These are phyloP conservation scores for Portevinia maculata DNA, from an alignment of 2,888 invertebrate genomes.

Conservation along the genomic window DNA sequence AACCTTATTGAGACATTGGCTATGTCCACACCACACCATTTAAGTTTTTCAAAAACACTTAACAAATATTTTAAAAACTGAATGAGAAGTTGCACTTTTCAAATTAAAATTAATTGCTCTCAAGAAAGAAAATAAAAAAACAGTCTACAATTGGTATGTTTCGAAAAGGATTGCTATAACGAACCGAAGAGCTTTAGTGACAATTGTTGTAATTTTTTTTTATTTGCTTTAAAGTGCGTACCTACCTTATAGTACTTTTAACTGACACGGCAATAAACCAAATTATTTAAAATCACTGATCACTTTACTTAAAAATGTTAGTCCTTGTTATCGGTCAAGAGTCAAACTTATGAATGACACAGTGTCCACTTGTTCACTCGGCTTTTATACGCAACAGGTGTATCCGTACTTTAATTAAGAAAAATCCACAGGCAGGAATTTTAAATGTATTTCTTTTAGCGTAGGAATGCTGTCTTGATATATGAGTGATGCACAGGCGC, in stretches of 20 bases:
- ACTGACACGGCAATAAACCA: slow-evolving; percentile 39
- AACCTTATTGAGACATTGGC: slow-evolving; percentile 16
- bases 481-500: slow-evolving; percentile 50
- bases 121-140: too few species aligned
- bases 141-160: too few species aligned
- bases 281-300: slow-evolving; percentile 23
- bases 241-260: slow-evolving; percentile 44
- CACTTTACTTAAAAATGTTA: slow-evolving; percentile 21
- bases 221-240: too few species aligned
- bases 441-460: slow-evolving; percentile 5
- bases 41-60: not conserved
- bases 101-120: not conserved
- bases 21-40: slow-evolving; percentile 4
- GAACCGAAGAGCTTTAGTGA: too few species aligned
- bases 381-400: slow-evolving; percentile 70
- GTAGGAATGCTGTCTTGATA: slow-evolving; percentile 31
- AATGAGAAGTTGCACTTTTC: not conserved
- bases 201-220: too few species aligned
- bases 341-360: slow-evolving; percentile 54
- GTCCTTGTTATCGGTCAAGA: slow-evolving; percentile 47
- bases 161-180: too few species aligned
- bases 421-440: not conserved
- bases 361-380: slow-evolving; percentile 10
- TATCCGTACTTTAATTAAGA: slow-evolving; percentile 16
- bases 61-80: not conserved